A percentile compares a stretch with the other conserved stretches of the same genome.
These are phyloP conservation scores for Brachionus manjavacas DNA, from an alignment of 1,140 invertebrate species.

Conservation along the genomic window DNA sequence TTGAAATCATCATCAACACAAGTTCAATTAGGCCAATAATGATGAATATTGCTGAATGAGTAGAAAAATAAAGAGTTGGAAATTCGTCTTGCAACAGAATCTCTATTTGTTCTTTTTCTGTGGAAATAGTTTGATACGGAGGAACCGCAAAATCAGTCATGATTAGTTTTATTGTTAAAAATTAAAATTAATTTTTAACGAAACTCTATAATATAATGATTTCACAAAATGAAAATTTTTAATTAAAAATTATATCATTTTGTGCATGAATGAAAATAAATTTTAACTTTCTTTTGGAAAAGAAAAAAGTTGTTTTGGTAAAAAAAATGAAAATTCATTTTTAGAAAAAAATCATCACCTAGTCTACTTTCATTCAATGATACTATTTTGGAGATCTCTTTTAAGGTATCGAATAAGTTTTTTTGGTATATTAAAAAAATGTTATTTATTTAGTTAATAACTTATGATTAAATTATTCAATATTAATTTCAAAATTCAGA, in stretches of 20 bases:
- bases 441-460: no score
- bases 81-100: neutral
- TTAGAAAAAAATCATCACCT: no score
- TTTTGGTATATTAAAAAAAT: no score
- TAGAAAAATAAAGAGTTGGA: neutral
- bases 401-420: no score
- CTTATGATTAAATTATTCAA: no score
- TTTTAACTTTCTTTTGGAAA: no score
- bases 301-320: no score
- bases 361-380: no score
- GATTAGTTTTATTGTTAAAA: neutral
- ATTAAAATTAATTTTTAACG: neutral
- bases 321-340: no score
- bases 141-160: neutral
- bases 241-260: neutral
- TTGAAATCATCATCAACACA: neutral
- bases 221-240: neutral
- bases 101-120: neutral
- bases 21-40: neutral
- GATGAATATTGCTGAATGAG: neutral
- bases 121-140: neutral
- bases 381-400: no score
- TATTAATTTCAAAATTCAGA: no score
- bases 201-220: neutral
- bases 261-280: neutral